phyloP scores from a whole-genome alignment of 2,113 vertebrate genomes.

The Vanacampus margaritifer region DNA sequence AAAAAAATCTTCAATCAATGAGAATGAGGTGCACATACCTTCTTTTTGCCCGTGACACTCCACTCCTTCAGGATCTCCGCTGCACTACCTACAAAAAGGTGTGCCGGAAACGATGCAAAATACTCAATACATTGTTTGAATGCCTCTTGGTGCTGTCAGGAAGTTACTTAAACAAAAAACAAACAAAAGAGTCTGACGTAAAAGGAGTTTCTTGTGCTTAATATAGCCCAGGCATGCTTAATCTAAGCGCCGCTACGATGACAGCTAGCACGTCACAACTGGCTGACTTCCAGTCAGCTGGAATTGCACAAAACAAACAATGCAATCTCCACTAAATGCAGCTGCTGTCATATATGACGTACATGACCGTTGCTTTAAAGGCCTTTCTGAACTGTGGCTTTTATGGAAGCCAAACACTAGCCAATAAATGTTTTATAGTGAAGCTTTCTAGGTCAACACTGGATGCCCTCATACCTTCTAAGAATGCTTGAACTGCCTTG shows the following conservation, averaged over 20 bases:
- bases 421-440: background rate
- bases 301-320: background rate
- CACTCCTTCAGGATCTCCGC: constrained; percentile 92
- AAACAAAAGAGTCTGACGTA: constrained; percentile 24
- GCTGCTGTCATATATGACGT: background rate
- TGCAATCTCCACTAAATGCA: background rate
- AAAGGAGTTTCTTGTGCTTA: constrained; percentile 19
- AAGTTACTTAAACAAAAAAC: background rate
- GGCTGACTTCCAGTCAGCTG: background rate
- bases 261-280: background rate
- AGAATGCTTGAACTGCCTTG: constrained; percentile 89
- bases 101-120: constrained; percentile 19
- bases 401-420: background rate
- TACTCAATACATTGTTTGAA: background rate
- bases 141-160: constrained; percentile 1
- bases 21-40: constrained; percentile 67
- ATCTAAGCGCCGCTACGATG: background rate
- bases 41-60: constrained; percentile 94
- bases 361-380: too few species aligned
- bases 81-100: constrained; percentile 78
- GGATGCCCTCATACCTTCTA: constrained; percentile 81
- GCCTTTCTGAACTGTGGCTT: background rate
- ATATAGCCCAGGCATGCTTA: constrained; percentile 34
- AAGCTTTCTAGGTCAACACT: background rate
- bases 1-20: background rate